Base-by-base conservation (phyloP, 1,140 invertebrate species). In the Coboldia fuscipes region DNA sequence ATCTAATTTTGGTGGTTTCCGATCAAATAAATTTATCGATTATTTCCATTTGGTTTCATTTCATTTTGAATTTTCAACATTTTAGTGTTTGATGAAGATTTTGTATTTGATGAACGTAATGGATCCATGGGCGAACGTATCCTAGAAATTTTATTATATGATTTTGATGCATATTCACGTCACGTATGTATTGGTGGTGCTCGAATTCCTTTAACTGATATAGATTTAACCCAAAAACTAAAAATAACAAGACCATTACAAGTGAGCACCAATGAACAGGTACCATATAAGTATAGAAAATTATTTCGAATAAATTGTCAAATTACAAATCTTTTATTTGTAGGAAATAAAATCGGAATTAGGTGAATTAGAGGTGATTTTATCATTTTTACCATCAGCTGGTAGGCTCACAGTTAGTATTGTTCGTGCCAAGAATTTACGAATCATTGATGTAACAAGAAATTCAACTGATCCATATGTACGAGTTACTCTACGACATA, bases 401-500 rank as follows among this genome's bases (percentile, higher is more conserved):
- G 70, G 72, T 43, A 59, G 70, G 33, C 54, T 76, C 16, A 75
- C 70, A 9, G 64, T 75, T 2, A 70, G 74, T 3, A 48, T 76
- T 2, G 63, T 72, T 23, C 70, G 73, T 46, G 72, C 70, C 0
- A 51, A 68, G 26, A 75, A 75, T 53, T 46, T 75, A 13, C 45
- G 62, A 1, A 54, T 63, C 40, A 54, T 64, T 13, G 63, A 68
- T 33, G 63, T 68, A 33, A 57, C 57, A 4, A 47, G 57, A 8
- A 61, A 57, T 23, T 62, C 58, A 10, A 65, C 61, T 53, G 80
- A 84, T 61, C 78, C 82, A 0, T 86, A 82, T 45, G 80, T 89
- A 5, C 86, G 86, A 59, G 76, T 85, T 6, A 72, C 72, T 41
- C 58, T 85, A 0, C 64, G 79, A 13, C 74, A 76, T 17, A 77